phyloP scores from a whole-genome alignment of 2,888 invertebrate species.

The Ypsolopha scabrella region DNA sequence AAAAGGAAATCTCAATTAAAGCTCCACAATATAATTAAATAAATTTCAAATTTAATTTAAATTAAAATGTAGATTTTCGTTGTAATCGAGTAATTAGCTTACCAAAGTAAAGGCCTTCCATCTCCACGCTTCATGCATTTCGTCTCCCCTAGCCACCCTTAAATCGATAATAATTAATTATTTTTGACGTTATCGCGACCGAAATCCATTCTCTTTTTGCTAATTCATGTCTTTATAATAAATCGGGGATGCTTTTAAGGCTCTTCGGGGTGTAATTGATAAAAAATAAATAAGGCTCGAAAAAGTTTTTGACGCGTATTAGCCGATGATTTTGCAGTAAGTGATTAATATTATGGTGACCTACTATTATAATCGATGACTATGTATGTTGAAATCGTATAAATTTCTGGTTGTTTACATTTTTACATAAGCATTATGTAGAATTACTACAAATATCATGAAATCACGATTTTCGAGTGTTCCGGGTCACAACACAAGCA shows the following conservation, averaged over 20 bases:
- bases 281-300: constrained; percentile 63
- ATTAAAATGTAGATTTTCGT: constrained; percentile 16
- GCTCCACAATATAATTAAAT: too few species aligned
- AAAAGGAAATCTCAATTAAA: too few species aligned
- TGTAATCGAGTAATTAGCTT: constrained; percentile 59
- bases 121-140: constrained; percentile 43
- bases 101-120: constrained; percentile 55
- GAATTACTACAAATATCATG: too few species aligned
- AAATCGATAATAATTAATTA: constrained; percentile 80
- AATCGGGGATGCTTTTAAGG: constrained; percentile 60
- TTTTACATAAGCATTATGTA: too few species aligned
- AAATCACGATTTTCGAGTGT: too few species aligned
- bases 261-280: constrained; percentile 58
- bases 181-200: constrained; percentile 78
- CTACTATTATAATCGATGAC: too few species aligned
- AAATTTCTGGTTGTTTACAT: too few species aligned
- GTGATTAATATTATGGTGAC: too few species aligned
- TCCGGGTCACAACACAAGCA: too few species aligned
- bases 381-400: too few species aligned
- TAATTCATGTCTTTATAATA: constrained; percentile 76
- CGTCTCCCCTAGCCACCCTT: constrained; percentile 31
- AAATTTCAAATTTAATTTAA: too few species aligned
- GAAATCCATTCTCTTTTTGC: constrained; percentile 76
- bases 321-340: too few species aligned
- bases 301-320: constrained; percentile 41